Conservation (phyloP, 1,140 invertebrate genomes). For the Drosophila truncata region DNA sequence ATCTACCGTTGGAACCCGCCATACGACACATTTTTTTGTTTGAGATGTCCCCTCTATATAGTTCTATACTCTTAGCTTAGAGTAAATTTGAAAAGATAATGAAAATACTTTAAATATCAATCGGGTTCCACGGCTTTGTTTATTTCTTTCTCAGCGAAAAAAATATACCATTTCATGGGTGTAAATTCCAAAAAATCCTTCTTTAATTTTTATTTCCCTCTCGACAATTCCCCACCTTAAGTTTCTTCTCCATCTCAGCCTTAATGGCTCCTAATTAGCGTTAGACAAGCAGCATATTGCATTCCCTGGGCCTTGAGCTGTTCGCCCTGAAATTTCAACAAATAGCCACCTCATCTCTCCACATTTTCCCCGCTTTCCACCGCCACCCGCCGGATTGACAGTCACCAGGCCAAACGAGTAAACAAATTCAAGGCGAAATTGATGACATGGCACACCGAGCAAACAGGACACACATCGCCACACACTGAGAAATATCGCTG, state of each 20-base stretch:
- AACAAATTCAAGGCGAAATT: constrained; percentile 82
- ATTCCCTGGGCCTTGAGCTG: constrained; percentile 42
- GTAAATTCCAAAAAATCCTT: neutral
- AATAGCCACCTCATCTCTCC: constrained; percentile 32
- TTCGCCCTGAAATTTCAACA: constrained; percentile 63
- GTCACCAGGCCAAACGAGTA: constrained; percentile 65
- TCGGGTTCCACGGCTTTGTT: neutral
- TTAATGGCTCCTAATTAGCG: constrained; percentile 51
- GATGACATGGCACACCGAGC: constrained; percentile 67
- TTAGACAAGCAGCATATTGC: constrained; percentile 51
- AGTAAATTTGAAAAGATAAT: neutral
- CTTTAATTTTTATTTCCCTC: neutral
- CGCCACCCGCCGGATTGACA: constrained; percentile 34
- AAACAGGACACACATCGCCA: constrained; percentile 33
- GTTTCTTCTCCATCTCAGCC: neutral
- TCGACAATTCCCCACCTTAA: neutral
- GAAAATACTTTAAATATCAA: neutral
- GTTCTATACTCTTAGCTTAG: too few relatives aligned
- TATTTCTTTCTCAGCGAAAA: neutral
- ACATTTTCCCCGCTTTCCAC: neutral
- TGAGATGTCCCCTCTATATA: too few relatives aligned
- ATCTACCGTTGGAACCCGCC: too few relatives aligned
- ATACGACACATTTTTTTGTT: too few relatives aligned
- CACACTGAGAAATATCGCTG: constrained; percentile 27
- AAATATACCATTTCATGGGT: neutral